A percentile compares a stretch with the other conserved stretches of the same genome.
Conservation (phyloP, 2,113 vertebrate species). For the Gorsachius goisagi region DNA sequence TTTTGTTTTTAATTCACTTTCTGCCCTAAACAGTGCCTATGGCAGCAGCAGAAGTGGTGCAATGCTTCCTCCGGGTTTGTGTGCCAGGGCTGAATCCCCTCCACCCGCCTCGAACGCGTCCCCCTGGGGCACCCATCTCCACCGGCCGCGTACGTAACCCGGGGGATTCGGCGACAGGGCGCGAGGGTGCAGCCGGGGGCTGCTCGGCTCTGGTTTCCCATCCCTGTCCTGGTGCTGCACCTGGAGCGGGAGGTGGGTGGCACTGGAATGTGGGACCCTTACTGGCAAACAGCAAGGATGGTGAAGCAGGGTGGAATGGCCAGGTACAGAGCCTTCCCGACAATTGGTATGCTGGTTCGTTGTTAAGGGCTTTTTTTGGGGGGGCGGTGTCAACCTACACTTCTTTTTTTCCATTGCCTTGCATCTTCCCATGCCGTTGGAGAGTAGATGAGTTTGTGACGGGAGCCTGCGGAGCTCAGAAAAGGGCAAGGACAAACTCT, state of each 20-base stretch:
- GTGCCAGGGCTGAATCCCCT: fast-evolving
- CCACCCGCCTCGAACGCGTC: fast-evolving
- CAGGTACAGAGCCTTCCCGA: too few species aligned
- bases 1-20: fast-evolving
- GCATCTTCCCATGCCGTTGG: neutral
- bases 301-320: neutral
- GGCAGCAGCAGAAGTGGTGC: neutral
- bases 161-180: fast-evolving
- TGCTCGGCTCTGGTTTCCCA: neutral
- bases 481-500: too few species aligned
- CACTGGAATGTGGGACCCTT: neutral
- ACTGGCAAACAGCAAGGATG: neutral
- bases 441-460: neutral
- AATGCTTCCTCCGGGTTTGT: fast-evolving
- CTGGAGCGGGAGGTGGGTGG: neutral
- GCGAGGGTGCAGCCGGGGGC: neutral
- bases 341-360: fast-evolving
- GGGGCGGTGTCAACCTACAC: fast-evolving
- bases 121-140: fast-evolving
- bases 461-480: neutral
- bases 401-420: neutral
- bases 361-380: neutral
- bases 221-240: fast-evolving
- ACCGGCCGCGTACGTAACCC: fast-evolving
- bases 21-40: fast-evolving